These are phyloP conservation scores for Sabellastarte sp. DNA, from an alignment of 2,888 invertebrate genomes.

Conservation along the genomic window DNA sequence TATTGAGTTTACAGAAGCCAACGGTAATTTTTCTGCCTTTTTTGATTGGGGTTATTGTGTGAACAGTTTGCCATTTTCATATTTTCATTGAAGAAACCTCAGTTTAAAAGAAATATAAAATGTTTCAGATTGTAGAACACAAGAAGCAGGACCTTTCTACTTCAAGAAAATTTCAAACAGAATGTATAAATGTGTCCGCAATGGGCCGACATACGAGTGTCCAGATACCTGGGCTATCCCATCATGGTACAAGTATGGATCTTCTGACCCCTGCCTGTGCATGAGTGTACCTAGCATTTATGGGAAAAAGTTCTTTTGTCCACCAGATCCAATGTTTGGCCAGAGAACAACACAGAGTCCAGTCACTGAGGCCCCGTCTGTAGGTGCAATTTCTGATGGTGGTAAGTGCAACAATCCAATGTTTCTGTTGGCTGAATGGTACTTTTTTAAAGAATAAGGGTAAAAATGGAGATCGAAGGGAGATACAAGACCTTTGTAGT, in stretches of 20 bases:
- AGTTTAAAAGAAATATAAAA: too few relatives aligned
- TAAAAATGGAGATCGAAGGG: too few relatives aligned
- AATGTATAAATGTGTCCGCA: neutral
- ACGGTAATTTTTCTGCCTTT: too few relatives aligned
- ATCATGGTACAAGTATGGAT: neutral
- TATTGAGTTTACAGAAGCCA: too few relatives aligned
- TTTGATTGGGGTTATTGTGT: too few relatives aligned
- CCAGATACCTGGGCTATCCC: neutral
- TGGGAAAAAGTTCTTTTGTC: neutral
- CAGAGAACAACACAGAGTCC: neutral
- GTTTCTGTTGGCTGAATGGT: too few relatives aligned
- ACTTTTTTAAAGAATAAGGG: too few relatives aligned
- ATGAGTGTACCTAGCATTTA: neutral
- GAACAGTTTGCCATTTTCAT: too few relatives aligned
- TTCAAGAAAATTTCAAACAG: neutral
- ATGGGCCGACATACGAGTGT: neutral
- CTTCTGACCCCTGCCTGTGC: neutral
- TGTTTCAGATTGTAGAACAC: neutral
- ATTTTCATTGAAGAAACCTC: too few relatives aligned
- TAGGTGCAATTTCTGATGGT: neutral
- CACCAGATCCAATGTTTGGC: neutral
- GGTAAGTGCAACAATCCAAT: too few relatives aligned
- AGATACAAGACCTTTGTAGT: too few relatives aligned
- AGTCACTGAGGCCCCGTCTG: neutral
- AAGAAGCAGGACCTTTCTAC: neutral